Conservation (phyloP, 2,888 invertebrate genomes). For the Unio delphinus region DNA sequence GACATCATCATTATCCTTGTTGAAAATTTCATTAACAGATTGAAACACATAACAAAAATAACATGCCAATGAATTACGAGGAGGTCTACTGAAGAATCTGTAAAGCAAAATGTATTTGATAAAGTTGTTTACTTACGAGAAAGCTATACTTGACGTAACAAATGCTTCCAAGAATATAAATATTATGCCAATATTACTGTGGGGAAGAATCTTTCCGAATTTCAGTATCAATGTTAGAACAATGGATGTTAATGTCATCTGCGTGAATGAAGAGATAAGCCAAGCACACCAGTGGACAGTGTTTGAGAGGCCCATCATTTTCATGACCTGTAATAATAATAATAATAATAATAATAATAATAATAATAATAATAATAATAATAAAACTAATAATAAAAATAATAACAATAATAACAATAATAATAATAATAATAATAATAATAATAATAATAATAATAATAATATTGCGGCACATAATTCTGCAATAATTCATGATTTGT, state of each 20-base stretch:
- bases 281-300: slow-evolving; percentile 68
- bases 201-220: slow-evolving; percentile 63
- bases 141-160: slow-evolving; percentile 70
- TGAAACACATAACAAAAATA: too few species aligned
- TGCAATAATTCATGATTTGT: background rate
- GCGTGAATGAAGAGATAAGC: slow-evolving; percentile 64
- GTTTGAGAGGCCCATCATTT: slow-evolving; percentile 68
- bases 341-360: background rate
- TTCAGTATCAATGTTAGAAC: slow-evolving; percentile 80
- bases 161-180: slow-evolving; percentile 71
- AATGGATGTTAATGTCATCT: slow-evolving; percentile 63
- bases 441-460: too few species aligned
- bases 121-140: slow-evolving; percentile 68
- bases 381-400: slow-evolving; percentile 4
- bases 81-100: too few species aligned
- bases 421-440: background rate
- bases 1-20: too few species aligned
- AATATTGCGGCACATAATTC: background rate
- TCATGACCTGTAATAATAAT: slow-evolving; percentile 63
- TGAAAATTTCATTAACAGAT: too few species aligned
- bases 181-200: slow-evolving; percentile 66
- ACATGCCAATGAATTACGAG: too few species aligned
- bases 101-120: background rate
- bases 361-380: slow-evolving; percentile 1
- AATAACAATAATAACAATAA: background rate